phyloP scores from a whole-genome alignment of 2,888 invertebrate genomes.

The Scaptomyza tumidula region DNA sequence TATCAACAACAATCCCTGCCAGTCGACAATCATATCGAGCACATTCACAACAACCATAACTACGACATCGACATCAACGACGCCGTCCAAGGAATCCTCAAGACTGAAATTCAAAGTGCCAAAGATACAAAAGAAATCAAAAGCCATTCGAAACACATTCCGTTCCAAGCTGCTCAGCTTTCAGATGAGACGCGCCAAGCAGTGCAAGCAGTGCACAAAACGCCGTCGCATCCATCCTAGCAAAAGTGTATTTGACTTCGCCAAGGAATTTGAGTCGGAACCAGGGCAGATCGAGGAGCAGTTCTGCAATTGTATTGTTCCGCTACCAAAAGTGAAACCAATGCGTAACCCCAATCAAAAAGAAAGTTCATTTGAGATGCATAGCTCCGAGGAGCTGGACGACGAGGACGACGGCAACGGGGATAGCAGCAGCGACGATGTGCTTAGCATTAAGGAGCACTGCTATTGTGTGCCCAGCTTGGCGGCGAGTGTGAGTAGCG shows the following conservation, averaged over 20 bases:
- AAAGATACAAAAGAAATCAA: constrained; percentile 83
- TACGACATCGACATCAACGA: constrained; percentile 47
- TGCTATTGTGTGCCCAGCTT: constrained; percentile 83
- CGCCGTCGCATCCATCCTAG: constrained; percentile 82
- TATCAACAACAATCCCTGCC: constrained; percentile 35
- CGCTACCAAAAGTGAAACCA: constrained; percentile 28
- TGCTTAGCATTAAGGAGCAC: constrained; percentile 83
- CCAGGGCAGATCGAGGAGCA: constrained; percentile 46
- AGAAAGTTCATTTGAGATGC: constrained; percentile 55
- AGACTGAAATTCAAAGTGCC: constrained; percentile 83
- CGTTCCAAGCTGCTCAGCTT: constrained; percentile 82
- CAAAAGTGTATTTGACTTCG: constrained; percentile 83
- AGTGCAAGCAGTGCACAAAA: constrained; percentile 83
- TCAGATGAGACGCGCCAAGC: constrained; percentile 77
- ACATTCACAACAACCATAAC: constrained; percentile 54
- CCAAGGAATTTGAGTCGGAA: constrained; percentile 78
- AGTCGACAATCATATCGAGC: constrained; percentile 50
- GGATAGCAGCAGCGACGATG: constrained; percentile 79
- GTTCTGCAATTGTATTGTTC: constrained; percentile 79
- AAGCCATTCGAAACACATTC: constrained; percentile 83
- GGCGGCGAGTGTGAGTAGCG: constrained; percentile 83
- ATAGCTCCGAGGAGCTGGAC: constrained; percentile 57
- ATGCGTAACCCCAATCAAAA: constrained; percentile 49
- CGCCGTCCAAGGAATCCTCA: constrained; percentile 80
- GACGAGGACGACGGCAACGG: constrained; percentile 52